Percentiles rank a stretch among this genome's conserved stretches.
phyloP scores from a whole-genome alignment of 2,888 invertebrate species.

The Nemotelus pantherinus region DNA sequence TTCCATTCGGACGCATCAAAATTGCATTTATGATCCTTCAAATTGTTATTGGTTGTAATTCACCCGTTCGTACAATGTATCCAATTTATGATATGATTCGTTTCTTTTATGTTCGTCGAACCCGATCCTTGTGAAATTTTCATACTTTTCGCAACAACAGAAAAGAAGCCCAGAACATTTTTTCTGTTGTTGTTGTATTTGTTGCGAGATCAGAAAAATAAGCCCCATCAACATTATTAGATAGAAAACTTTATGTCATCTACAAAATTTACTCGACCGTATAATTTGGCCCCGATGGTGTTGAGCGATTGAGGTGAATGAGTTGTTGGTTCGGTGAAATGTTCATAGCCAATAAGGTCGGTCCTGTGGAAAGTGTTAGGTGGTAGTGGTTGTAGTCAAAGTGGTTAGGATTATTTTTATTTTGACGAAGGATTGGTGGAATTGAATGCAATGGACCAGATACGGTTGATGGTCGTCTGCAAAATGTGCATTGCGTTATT shows the following conservation, averaged over 20 bases:
- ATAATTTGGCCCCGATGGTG: constrained; percentile 30
- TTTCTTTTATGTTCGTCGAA: constrained; percentile 13
- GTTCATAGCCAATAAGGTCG: too few relatives aligned
- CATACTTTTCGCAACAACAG: constrained; percentile 1
- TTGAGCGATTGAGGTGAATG: neutral
- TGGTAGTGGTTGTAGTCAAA: too few relatives aligned
- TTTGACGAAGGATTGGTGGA: constrained; percentile 35
- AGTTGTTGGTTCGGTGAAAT: too few relatives aligned
- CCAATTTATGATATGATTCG: neutral
- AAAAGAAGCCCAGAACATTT: neutral
- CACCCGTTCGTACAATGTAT: neutral
- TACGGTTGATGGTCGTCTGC: neutral
- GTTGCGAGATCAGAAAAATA: neutral
- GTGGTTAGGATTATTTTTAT: constrained; percentile 10
- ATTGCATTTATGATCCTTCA: constrained; percentile 42
- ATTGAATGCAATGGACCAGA: constrained; percentile 34
- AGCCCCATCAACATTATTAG: constrained; percentile 32
- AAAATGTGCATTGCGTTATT: too few relatives aligned
- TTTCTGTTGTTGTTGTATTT: neutral
- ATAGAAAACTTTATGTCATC: constrained; percentile 33
- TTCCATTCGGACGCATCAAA: constrained; percentile 29
- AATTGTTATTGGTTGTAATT: constrained; percentile 42
- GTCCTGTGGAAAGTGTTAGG: too few relatives aligned
- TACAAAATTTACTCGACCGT: constrained; percentile 43
- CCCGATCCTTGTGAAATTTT: constrained; percentile 29